Percentiles rank a stretch among this genome's conserved stretches.
phyloP scores from a whole-genome alignment of 30 jellyfish, hydroid and myxozoan genomes.

The Aurelia sp. region DNA sequence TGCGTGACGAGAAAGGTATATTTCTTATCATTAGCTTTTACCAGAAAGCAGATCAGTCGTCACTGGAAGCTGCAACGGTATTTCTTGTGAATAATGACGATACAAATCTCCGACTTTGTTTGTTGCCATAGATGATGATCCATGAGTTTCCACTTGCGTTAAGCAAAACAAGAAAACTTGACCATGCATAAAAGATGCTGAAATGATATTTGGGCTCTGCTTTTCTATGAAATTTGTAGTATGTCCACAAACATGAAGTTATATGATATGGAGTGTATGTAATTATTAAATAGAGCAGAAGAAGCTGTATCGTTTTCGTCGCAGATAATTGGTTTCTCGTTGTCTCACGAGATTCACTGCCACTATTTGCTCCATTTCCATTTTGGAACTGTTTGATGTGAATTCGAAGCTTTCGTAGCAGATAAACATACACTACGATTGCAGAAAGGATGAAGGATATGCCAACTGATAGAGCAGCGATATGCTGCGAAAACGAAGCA shows the following conservation, averaged over 20 bases:
- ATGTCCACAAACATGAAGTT: constrained; percentile 22
- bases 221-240: constrained; percentile 14
- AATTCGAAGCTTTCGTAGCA: no score
- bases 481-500: constrained; percentile 7
- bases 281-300: constrained; percentile 23
- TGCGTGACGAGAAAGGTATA: no score
- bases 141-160: constrained; percentile 40
- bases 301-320: constrained; percentile 46
- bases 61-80: no score
- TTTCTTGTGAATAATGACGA: no score
- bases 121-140: constrained; percentile 27
- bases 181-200: not conserved
- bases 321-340: constrained; percentile 45
- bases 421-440: no score
- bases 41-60: no score
- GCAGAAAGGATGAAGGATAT: no score
- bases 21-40: no score
- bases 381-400: no score
- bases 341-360: not conserved
- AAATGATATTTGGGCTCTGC: not conserved
- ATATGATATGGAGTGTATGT: constrained; percentile 46
- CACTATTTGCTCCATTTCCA: no score
- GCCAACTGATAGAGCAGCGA: not conserved
- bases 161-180: constrained; percentile 21
- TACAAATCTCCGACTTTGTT: constrained; percentile 6